Base-by-base conservation (phyloP, 1,140 invertebrate genomes). In the Diabrotica undecimpunctata region DNA sequence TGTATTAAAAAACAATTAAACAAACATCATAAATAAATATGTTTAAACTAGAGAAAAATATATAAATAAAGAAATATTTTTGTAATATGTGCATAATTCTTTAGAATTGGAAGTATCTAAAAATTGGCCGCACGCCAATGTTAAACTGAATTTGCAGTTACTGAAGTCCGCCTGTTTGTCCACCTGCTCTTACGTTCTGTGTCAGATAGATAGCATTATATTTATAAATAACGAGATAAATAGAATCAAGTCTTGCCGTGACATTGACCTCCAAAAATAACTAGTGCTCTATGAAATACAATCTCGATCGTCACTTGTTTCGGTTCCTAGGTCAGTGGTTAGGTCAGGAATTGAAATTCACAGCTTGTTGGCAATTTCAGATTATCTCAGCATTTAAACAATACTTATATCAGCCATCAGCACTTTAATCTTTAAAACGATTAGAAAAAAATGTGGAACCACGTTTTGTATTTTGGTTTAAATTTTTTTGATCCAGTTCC, bases 241-340 rank as follows among this genome's bases (percentile, higher is more conserved):
- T 37, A 41, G n/a, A 57, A 37, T 57, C 36, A 37, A 57, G 37
- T 57, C 11, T 57, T 7, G 37, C 36, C 37, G 55, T 57, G 55
- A 57, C 55, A 57, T 57, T 57, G 55, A 57, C 55, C 55, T 12
- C 55, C n/a, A n/a, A 9, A 54, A 12, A 54, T 54, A 25, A 13
- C 53, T 54, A 54, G 25, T 36, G 10, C 13, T 36, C 12, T 36
- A 55, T 55, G 54, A 55, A 36, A 55, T 55, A 10, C 14, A 36
- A 55, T 55, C 13, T 55, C 11, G 54, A 10, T 6, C 35, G 54
- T 7, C 35, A 25, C 54, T n/a, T 55, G 25, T 25, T 8, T 55
- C 13, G 13, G 12, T 46, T 46, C 41, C 41, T 46, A 46, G 41
- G 41, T 46, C 35, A 11, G 14, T 10, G 55, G 55, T 57, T 37